phyloP scores from a whole-genome alignment of 2,888 invertebrate genomes.

The Melipona beecheii region DNA sequence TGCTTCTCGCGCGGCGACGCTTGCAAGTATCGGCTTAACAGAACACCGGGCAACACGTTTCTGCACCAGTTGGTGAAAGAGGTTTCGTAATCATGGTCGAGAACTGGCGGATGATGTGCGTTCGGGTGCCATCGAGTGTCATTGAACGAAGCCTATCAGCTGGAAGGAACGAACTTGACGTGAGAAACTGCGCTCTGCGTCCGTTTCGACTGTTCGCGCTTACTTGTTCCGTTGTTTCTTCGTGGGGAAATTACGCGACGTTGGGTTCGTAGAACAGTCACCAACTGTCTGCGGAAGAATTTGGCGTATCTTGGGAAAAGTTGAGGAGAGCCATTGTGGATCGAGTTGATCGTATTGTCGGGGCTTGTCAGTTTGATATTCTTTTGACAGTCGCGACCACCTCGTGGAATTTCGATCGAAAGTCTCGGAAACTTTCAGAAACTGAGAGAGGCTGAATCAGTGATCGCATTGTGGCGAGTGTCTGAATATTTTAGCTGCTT shows the following conservation, averaged over 20 bases:
- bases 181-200: not conserved
- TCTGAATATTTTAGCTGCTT: no score
- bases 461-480: not conserved
- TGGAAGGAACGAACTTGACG: not conserved
- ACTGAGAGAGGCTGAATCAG: not conserved
- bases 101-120: not conserved
- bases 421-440: conserved; percentile 59
- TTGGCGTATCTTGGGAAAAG: no score
- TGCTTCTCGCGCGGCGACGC: conserved; percentile 54
- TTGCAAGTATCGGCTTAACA: conserved; percentile 54
- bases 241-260: not conserved
- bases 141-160: not conserved
- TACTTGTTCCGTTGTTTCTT: not conserved
- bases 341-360: no score
- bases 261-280: no score
- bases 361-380: conserved; percentile 7
- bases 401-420: conserved; percentile 79
- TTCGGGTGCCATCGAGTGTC: not conserved
- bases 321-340: not conserved
- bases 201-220: not conserved
- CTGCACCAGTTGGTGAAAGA: not conserved
- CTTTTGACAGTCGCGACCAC: conserved; percentile 71
- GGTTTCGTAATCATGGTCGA: conserved; percentile 2
- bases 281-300: not conserved
- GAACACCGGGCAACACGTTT: conserved; percentile 40